Percentiles rank a stretch among this genome's conserved stretches.
Evolutionary conservation across 2,888 invertebrate species (phyloP).

Genomic region (Brassicogethes aeneus): DNA sequence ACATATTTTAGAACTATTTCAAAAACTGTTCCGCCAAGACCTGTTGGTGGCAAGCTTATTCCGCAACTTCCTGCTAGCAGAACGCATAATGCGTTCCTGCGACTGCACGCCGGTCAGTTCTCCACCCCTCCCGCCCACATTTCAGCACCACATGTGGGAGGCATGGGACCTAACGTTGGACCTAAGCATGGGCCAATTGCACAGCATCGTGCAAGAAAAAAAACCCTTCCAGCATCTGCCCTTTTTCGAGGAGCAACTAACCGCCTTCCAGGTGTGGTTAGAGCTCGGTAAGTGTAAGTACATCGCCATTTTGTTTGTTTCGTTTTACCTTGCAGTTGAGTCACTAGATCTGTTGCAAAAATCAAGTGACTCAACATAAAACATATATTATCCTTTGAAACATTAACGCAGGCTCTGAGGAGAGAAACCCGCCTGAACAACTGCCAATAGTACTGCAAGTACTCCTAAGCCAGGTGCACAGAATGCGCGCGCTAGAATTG

Average conservation of each 20-base stretch:
- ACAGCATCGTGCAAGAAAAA: slow-evolving; percentile 57
- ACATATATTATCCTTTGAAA: background rate
- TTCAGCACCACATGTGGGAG: slow-evolving; percentile 87
- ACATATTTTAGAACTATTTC: slow-evolving; percentile 81
- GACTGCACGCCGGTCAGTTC: slow-evolving; percentile 95
- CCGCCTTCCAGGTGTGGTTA: slow-evolving; percentile 95
- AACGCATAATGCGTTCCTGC: slow-evolving; percentile 90
- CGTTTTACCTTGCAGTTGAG: too few relatives aligned
- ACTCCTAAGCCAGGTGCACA: slow-evolving; percentile 68
- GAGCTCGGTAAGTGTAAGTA: slow-evolving; percentile 50
- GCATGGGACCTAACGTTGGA: slow-evolving; percentile 98
- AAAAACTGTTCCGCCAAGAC: slow-evolving; percentile 94
- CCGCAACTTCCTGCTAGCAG: slow-evolving; percentile 93
- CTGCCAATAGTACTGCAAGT: slow-evolving; percentile 95
- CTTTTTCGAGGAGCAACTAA: slow-evolving; percentile 96
- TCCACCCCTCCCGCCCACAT: slow-evolving; percentile 86
- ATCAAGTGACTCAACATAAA: too few relatives aligned
- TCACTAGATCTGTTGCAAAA: too few relatives aligned
- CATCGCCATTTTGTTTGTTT: slow-evolving; percentile 4
- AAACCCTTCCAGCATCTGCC: slow-evolving; percentile 66
- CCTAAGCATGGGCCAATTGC: slow-evolving; percentile 84
- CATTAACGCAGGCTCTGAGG: slow-evolving; percentile 46
- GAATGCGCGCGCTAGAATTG: slow-evolving; percentile 88
- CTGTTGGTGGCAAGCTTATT: slow-evolving; percentile 96
- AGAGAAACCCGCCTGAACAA: slow-evolving; percentile 86